Percentiles rank a stretch among this genome's conserved stretches.
Conservation (phyloP, 2,888 invertebrate species). For the Lochmaea capreae region DNA sequence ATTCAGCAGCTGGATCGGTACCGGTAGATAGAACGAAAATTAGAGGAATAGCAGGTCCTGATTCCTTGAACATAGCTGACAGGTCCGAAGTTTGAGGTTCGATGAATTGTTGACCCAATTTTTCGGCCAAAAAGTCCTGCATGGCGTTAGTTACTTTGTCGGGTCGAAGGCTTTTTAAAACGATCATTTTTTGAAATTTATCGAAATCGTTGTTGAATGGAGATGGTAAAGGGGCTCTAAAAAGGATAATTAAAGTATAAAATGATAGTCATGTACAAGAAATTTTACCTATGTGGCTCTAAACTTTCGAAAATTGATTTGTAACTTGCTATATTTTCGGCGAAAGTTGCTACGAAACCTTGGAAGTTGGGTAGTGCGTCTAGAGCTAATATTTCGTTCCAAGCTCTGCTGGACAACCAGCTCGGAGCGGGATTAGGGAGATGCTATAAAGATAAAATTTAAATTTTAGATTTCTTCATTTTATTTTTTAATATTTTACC, state of each 20-base stretch:
- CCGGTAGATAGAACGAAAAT: slow-evolving; percentile 92
- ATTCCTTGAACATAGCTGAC: slow-evolving; percentile 83
- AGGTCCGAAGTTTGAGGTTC: slow-evolving; percentile 89
- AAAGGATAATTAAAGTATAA: slow-evolving; percentile 14
- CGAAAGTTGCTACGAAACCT: slow-evolving; percentile 74
- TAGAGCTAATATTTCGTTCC: slow-evolving; percentile 84
- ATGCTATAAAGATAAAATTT: slow-evolving; percentile 60
- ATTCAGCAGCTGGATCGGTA: slow-evolving; percentile 87
- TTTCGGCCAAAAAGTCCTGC: slow-evolving; percentile 77
- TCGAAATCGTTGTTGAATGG: slow-evolving; percentile 74
- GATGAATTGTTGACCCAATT: slow-evolving; percentile 83
- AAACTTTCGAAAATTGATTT: slow-evolving; percentile 74
- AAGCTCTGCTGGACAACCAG: slow-evolving; percentile 85
- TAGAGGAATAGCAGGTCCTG: slow-evolving; percentile 80
- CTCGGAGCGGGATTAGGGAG: slow-evolving; percentile 78
- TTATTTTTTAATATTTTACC: slow-evolving; percentile 58
- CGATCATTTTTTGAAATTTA: slow-evolving; percentile 80
- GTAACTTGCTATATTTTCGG: slow-evolving; percentile 68
- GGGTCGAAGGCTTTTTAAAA: slow-evolving; percentile 83
- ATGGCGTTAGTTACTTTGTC: slow-evolving; percentile 87
- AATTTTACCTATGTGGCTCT: slow-evolving; percentile 73
- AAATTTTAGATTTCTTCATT: neutral
- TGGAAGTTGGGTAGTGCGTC: slow-evolving; percentile 73
- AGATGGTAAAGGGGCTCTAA: slow-evolving; percentile 73
- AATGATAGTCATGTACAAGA: neutral